phyloP scores from a whole-genome alignment of 1,140 invertebrate genomes.

The Magallana gigas region DNA sequence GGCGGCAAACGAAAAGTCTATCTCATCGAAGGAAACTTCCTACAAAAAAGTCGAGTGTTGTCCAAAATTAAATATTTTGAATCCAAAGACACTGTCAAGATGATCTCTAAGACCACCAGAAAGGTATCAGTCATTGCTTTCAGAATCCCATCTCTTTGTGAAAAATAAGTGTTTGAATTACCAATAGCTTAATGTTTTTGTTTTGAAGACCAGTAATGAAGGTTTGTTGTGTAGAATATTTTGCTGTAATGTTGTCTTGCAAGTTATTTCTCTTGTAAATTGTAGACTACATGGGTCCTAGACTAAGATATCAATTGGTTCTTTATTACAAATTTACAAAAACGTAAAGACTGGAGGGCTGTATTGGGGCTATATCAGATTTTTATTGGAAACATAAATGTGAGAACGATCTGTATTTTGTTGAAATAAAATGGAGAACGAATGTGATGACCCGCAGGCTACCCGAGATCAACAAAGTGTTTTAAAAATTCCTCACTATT shows the following conservation, averaged over 20 bases:
- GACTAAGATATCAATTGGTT: too few species aligned
- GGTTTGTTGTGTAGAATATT: too few species aligned
- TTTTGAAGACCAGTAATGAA: too few species aligned
- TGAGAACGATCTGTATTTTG: background rate
- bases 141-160: background rate
- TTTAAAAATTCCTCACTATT: too few species aligned
- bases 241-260: too few species aligned
- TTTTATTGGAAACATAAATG: background rate
- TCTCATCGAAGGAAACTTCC: slow-evolving; percentile 16
- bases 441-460: background rate
- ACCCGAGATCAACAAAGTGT: background rate
- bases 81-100: slow-evolving; percentile 11
- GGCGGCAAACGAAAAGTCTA: slow-evolving; percentile 2
- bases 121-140: background rate
- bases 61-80: slow-evolving; percentile 39
- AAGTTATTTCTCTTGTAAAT: too few species aligned
- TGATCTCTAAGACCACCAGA: slow-evolving; percentile 2
- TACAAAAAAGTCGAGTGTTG: slow-evolving; percentile 33
- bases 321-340: too few species aligned
- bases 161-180: background rate
- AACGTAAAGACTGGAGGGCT: too few species aligned
- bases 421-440: background rate
- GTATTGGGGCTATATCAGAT: background rate
- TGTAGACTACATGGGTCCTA: too few species aligned
- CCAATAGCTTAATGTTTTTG: too few species aligned